A percentile compares a stretch with the other conserved stretches of the same genome.
phyloP scores from a whole-genome alignment of 2,113 vertebrate species.

The Pholis gunnellus region DNA sequence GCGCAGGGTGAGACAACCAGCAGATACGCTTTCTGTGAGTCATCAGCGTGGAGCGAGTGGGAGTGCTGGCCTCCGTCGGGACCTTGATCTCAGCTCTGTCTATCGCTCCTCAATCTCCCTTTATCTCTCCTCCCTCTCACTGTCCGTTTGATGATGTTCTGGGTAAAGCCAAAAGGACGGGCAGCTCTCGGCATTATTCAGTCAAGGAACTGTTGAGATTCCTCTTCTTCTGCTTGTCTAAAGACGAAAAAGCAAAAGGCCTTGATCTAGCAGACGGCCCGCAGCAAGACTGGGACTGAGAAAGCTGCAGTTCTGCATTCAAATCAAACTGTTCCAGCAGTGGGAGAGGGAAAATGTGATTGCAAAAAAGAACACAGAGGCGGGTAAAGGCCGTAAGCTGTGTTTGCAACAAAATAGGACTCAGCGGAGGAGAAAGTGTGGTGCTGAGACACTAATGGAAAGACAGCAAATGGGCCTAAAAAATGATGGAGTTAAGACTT shows the following conservation, averaged over 20 bases:
- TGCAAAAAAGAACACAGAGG: conserved; percentile 49
- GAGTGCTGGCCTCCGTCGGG: conserved; percentile 58
- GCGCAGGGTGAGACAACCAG: conserved; percentile 8
- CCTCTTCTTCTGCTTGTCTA: conserved; percentile 51
- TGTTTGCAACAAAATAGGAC: conserved; percentile 51
- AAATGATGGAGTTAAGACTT: conserved; percentile 12
- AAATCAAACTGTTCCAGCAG: conserved; percentile 68
- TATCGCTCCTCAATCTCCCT: conserved; percentile 56
- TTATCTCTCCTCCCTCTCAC: conserved; percentile 48
- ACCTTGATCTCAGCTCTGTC: conserved; percentile 67
- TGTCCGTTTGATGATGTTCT: conserved; percentile 66
- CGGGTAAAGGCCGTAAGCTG: conserved; percentile 48
- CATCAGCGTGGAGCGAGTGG: conserved; percentile 64
- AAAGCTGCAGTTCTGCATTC: conserved; percentile 64
- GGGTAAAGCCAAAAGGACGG: conserved; percentile 52
- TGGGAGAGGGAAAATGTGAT: conserved; percentile 58
- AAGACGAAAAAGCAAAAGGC: conserved; percentile 65
- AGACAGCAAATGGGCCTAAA: conserved; percentile 20
- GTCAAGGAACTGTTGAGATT: conserved; percentile 52
- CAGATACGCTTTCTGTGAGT: conserved; percentile 62
- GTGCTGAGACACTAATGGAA: conserved; percentile 16
- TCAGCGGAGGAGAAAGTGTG: conserved; percentile 5
- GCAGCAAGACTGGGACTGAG: conserved; percentile 53
- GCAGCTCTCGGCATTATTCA: conserved; percentile 53
- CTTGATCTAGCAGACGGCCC: conserved; percentile 66